phyloP scores from a whole-genome alignment of 1,140 invertebrate species.

The Platyura marginata region DNA sequence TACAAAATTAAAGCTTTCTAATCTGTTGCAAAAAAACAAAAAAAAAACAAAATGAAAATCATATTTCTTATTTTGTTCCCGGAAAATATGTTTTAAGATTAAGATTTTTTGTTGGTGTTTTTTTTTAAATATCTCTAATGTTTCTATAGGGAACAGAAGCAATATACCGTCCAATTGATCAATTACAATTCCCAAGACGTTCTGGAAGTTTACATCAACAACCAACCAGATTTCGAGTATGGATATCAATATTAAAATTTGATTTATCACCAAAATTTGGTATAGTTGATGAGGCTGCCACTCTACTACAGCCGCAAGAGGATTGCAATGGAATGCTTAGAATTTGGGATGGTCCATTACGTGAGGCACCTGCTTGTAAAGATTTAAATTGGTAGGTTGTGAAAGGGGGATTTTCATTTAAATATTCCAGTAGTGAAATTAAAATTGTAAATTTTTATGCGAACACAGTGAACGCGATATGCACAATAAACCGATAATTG shows the following conservation, averaged over 20 bases:
- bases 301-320: constrained; percentile 36
- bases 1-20: not conserved
- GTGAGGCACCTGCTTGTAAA: constrained; percentile 54
- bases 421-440: not conserved
- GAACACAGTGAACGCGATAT: constrained; percentile 3
- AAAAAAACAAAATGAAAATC: not conserved
- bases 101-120: not conserved
- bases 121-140: too few relatives aligned
- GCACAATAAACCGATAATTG: constrained; percentile 1
- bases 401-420: not conserved
- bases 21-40: not conserved
- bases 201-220: constrained; percentile 12
- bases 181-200: constrained; percentile 17
- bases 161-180: constrained; percentile 20
- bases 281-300: constrained; percentile 30
- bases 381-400: constrained; percentile 53
- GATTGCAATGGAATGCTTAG: constrained; percentile 64
- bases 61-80: not conserved
- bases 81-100: not conserved
- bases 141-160: constrained; percentile 15
- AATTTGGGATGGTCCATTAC: constrained; percentile 66
- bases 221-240: constrained; percentile 53
- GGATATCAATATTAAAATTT: constrained; percentile 76
- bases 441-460: not conserved
- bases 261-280: constrained; percentile 31